Conservation (phyloP, 2,113 vertebrate genomes). For the Chaenogobius annularis region DNA sequence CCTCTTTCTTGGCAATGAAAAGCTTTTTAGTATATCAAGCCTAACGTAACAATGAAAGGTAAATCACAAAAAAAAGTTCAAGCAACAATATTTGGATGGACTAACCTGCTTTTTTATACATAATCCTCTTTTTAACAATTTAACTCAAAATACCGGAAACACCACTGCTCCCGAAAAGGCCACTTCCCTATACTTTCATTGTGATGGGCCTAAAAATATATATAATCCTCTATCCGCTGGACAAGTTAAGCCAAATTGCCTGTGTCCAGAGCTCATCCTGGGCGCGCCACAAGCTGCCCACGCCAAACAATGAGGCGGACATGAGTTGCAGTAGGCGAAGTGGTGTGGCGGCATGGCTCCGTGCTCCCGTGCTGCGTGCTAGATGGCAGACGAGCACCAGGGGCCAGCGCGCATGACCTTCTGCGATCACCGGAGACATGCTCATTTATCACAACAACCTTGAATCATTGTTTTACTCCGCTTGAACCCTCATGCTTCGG, state of each 20-base stretch:
- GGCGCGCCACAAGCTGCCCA: slow-evolving; percentile 18
- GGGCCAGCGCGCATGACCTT: slow-evolving; percentile 72
- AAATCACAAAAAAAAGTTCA: background rate
- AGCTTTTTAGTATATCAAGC: too few relatives aligned
- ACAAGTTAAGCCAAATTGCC: slow-evolving; percentile 44
- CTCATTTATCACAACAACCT: slow-evolving; percentile 75
- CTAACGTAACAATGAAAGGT: background rate
- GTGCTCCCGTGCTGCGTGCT: slow-evolving; percentile 68
- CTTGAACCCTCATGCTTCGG: slow-evolving; percentile 60
- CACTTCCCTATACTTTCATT: slow-evolving; percentile 23
- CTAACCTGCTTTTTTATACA: background rate
- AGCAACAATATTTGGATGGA: background rate
- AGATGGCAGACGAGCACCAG: slow-evolving; percentile 69
- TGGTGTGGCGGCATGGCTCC: slow-evolving; percentile 46
- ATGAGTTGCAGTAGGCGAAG: slow-evolving; percentile 24
- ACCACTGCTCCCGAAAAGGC: slow-evolving; percentile 7
- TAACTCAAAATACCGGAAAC: slow-evolving; percentile 1
- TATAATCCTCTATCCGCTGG: slow-evolving; percentile 35
- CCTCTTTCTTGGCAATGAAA: too few relatives aligned
- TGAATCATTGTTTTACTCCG: slow-evolving; percentile 75
- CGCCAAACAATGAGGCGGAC: slow-evolving; percentile 38
- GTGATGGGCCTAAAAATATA: slow-evolving; percentile 24
- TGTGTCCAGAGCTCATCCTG: slow-evolving; percentile 32
- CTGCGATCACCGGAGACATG: slow-evolving; percentile 70
- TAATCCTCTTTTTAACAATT: slow-evolving; percentile 5